Conservation (phyloP, 1,140 invertebrate genomes). For the Cydia fagiglandana region DNA sequence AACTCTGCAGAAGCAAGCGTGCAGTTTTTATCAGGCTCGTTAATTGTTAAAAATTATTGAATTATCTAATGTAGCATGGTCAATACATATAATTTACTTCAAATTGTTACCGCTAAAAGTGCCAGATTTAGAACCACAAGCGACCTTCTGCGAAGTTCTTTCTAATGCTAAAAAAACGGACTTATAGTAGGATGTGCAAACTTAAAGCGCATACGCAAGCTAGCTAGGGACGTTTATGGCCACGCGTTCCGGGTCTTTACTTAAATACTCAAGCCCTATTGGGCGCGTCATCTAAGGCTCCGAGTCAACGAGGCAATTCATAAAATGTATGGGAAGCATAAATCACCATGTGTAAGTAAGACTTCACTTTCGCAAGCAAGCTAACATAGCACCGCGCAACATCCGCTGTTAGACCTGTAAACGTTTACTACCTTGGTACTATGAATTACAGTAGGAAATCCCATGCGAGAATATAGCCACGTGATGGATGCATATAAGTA, state of each 20-base stretch:
- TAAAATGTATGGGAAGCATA: slow-evolving; percentile 25
- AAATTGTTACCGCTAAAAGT: too few relatives aligned
- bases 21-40: too few relatives aligned
- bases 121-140: too few relatives aligned
- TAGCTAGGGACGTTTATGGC: slow-evolving; percentile 23
- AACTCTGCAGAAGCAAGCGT: too few relatives aligned
- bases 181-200: not conserved
- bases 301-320: slow-evolving; percentile 13
- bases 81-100: too few relatives aligned
- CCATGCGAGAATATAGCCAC: not conserved
- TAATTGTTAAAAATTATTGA: too few relatives aligned
- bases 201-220: not conserved
- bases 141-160: too few relatives aligned
- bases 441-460: not conserved
- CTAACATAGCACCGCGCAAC: slow-evolving; percentile 11
- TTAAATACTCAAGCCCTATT: not conserved
- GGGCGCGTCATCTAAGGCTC: not conserved
- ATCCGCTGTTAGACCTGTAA: slow-evolving; percentile 21
- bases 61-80: too few relatives aligned
- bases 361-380: slow-evolving; percentile 25
- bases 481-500: slow-evolving; percentile 7
- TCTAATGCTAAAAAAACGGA: too few relatives aligned
- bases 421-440: not conserved
- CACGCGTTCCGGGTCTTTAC: slow-evolving; percentile 42
- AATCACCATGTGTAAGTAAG: slow-evolving; percentile 25